Evolutionary conservation across 2,888 invertebrate genomes (phyloP).

Genomic region (Ichneumon xanthorius): DNA sequence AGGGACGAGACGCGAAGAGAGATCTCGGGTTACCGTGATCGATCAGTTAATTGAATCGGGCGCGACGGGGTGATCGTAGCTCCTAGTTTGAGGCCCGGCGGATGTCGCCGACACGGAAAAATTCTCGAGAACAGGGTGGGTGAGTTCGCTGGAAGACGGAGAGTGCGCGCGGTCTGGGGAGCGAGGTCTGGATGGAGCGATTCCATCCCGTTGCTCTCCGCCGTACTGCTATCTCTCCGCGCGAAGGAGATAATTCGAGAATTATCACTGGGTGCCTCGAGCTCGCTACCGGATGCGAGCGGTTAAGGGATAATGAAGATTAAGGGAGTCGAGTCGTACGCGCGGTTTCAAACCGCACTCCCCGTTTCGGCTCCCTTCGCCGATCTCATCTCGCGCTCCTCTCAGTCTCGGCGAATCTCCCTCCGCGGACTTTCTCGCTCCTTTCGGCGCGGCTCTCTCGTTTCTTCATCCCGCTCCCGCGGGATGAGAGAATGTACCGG

Average conservation of each 20-base stretch:
- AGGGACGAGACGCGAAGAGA: background rate
- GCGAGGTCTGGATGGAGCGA: constrained; percentile 3
- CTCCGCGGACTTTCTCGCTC: constrained; percentile 27
- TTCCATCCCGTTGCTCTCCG: constrained; percentile 22
- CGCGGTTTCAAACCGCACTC: constrained; percentile 67
- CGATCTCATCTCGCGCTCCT: constrained; percentile 16
- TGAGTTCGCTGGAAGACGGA: constrained; percentile 29
- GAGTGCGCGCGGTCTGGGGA: constrained; percentile 2
- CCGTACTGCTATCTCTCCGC: constrained; percentile 56
- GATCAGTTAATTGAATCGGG: constrained; percentile 63
- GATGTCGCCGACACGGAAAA: constrained; percentile 22
- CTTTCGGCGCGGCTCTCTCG: constrained; percentile 27
- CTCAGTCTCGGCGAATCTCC: background rate
- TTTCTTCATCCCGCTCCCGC: constrained; percentile 37
- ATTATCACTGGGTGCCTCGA: constrained; percentile 70
- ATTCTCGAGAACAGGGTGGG: constrained; percentile 23
- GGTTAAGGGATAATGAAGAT: constrained; percentile 77
- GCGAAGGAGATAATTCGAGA: constrained; percentile 68
- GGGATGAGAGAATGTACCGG: constrained; percentile 57
- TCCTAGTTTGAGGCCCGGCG: constrained; percentile 14
- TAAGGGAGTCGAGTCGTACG: constrained; percentile 71
- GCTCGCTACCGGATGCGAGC: constrained; percentile 72
- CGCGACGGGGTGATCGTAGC: constrained; percentile 28
- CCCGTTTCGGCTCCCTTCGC: constrained; percentile 56
- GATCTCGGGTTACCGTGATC: constrained; percentile 52